Evolutionary conservation across 1,140 invertebrate genomes (phyloP).

Genomic region (Phymorhynchus buccinoides): DNA sequence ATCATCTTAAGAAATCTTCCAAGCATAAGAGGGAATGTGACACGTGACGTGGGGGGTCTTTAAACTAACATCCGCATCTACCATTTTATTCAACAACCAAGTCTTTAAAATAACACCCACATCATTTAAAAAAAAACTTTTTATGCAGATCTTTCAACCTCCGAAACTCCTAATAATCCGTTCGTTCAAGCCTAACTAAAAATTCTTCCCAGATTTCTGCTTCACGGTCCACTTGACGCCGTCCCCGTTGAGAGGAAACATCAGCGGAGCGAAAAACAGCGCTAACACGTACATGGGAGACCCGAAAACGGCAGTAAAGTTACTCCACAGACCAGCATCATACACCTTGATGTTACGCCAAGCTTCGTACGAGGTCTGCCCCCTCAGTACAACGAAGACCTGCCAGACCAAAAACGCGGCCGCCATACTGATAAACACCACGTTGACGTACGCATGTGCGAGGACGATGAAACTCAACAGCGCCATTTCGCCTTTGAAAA

Average conservation of each 20-base stretch:
- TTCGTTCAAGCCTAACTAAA: no score
- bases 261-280: conserved; percentile 40
- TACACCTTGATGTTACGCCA: conserved; percentile 50
- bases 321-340: conserved; percentile 39
- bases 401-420: conserved; percentile 53
- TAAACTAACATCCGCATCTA: no score
- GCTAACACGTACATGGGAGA: neutral
- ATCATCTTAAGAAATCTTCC: no score
- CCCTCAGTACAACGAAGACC: conserved; percentile 49
- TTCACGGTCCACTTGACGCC: conserved; percentile 53
- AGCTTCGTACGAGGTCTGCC: conserved; percentile 59
- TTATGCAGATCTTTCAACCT: no score
- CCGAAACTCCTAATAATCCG: no score
- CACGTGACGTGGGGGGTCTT: no score
- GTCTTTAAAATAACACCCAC: no score
- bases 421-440: conserved; percentile 45
- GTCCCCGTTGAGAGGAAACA: conserved; percentile 50
- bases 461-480: conserved; percentile 46
- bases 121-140: no score
- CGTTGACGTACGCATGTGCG: conserved; percentile 46
- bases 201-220: conserved; percentile 36
- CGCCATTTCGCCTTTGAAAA: conserved; percentile 53
- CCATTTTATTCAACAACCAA: no score
- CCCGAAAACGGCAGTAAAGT: conserved; percentile 58
- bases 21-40: no score